These are phyloP conservation scores for Uria lomvia DNA, from an alignment of 2,113 vertebrate species.

Conservation along the genomic window DNA sequence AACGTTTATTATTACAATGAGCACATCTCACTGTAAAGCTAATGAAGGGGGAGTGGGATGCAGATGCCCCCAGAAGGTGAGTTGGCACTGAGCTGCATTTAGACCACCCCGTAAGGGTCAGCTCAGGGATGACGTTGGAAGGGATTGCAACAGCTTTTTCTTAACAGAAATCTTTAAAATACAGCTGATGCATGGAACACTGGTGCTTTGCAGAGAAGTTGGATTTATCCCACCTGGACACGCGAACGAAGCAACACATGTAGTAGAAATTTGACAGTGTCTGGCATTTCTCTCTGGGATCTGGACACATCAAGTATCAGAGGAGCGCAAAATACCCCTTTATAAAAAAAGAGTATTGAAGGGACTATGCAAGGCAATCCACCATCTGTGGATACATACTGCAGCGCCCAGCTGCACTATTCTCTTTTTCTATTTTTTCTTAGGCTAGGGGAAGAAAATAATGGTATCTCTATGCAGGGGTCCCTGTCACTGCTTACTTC, in stretches of 20 bases:
- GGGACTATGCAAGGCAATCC: background rate
- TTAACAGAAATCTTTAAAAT: background rate
- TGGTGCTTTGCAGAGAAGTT: background rate
- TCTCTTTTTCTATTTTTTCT: background rate
- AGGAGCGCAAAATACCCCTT: background rate
- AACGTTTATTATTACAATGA: background rate
- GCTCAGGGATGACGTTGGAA: background rate
- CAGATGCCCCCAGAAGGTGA: background rate
- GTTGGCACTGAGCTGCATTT: background rate
- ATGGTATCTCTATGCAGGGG: background rate
- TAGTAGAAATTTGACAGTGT: background rate
- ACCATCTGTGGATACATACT: background rate
- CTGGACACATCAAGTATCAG: background rate
- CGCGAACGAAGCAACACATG: fast-evolving
- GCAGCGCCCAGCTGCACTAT: background rate
- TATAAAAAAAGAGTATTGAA: background rate
- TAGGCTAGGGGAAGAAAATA: background rate
- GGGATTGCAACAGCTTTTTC: background rate
- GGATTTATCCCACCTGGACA: background rate
- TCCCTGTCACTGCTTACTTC: background rate
- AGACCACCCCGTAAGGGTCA: background rate
- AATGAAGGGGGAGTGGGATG: background rate
- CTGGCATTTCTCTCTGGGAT: background rate
- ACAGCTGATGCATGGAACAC: background rate
- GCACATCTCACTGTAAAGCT: background rate